These are phyloP conservation scores for Gnathonemus echidnorhynchus DNA, from an alignment of 2,113 vertebrate genomes.

Conservation along the genomic window DNA sequence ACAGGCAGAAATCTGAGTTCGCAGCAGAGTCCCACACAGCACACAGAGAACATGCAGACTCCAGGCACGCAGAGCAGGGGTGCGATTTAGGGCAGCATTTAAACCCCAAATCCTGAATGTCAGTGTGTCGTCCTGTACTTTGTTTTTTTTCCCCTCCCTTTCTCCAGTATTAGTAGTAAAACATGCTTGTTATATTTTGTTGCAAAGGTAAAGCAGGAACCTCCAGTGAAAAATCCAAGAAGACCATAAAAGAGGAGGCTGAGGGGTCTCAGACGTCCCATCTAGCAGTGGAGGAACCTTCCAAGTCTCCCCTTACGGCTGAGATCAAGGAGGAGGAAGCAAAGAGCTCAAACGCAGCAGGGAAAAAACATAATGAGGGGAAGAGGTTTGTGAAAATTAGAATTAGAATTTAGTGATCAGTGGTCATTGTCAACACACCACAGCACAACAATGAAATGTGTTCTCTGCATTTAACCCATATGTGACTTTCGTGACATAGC, in stretches of 20 bases:
- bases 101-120: background rate
- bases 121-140: background rate
- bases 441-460: no score
- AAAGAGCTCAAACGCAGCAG: slow-evolving; percentile 22
- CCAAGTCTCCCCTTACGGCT: slow-evolving; percentile 41
- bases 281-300: slow-evolving; percentile 40
- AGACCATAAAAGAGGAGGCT: slow-evolving; percentile 40
- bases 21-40: background rate
- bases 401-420: no score
- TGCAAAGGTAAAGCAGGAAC: slow-evolving; percentile 25
- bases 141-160: background rate
- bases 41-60: background rate
- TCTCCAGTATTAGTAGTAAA: background rate
- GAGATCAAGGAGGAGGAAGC: slow-evolving; percentile 48
- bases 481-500: no score
- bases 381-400: slow-evolving; percentile 43
- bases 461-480: no score
- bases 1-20: background rate
- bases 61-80: background rate
- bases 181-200: background rate
- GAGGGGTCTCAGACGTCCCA: slow-evolving; percentile 25
- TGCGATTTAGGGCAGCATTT: background rate
- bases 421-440: no score
- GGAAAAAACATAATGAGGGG: slow-evolving; percentile 35
- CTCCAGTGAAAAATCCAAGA: slow-evolving; percentile 43